Evolutionary conservation across 2,797 vertebrate genomes (phyloP), one percentile per base, ranked within the genome.

Genomic region (Gallinago stenura): DNA sequence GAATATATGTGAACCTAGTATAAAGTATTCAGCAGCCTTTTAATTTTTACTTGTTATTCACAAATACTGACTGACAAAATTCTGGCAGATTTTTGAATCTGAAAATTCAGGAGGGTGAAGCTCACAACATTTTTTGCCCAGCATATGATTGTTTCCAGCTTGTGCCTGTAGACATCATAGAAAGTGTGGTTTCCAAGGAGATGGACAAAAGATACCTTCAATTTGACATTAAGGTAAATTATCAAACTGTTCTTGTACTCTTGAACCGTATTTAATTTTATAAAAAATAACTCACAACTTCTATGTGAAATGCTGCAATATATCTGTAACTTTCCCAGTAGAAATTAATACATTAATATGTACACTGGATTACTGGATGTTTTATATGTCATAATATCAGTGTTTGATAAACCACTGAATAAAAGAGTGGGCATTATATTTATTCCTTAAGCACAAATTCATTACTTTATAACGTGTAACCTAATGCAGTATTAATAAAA

Each of bases 41-140:
- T 80, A 33, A 71, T 48, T 81, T 85, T 66, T 58, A 45, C 46
- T 84, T 94, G 84, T 95, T 86, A 45, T 96, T 78, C 77, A 81
- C 89, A 69, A 96, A 94, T 93, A 77, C 88, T 87, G 45, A 94
- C 94, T 89, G 64, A 69, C 46, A 79, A 95, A 64, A 94, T 96
- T 95, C 94, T 96, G 94, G 86, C 96, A 99, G 99, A 95, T 99
- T 99, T 98, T 98, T 99, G 92, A 99, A 99, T 98, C 96, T 99
- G 94, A 99, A 99, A 98, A 99, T 99, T 97, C 99, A 99, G 95
- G 99, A 99, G 91, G 99, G 99, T 94, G 99, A 99, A 98, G 99
- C 99, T 71, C 99, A 99, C 98, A 99, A 99, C 97, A 99, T 99
- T 98, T 99, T 99, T 97, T 99, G 99, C 96, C 99, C 99, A 51